phyloP scores from a whole-genome alignment of 2,113 vertebrate species.

The Corydoras sp. region DNA sequence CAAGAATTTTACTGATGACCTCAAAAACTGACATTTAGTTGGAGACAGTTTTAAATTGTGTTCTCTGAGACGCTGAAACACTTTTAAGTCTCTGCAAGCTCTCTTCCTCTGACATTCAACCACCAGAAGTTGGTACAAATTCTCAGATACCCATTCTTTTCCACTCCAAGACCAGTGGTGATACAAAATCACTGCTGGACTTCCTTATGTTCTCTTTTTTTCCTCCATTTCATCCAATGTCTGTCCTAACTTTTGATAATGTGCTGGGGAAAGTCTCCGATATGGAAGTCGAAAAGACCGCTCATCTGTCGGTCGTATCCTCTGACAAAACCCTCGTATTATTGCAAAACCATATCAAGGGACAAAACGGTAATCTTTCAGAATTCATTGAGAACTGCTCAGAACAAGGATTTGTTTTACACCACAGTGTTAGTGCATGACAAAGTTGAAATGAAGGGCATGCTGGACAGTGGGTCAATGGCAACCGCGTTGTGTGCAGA shows the following conservation, averaged over 20 bases:
- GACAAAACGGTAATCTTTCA: too few species aligned
- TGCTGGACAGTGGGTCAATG: too few species aligned
- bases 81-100: too few species aligned
- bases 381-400: too few species aligned
- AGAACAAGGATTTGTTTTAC: too few species aligned
- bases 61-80: too few species aligned
- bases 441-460: too few species aligned
- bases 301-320: constrained; percentile 19
- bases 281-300: constrained; percentile 30
- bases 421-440: too few species aligned
- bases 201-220: constrained; percentile 34
- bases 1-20: constrained; percentile 18
- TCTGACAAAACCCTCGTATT: too few species aligned
- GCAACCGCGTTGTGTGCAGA: too few species aligned
- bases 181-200: constrained; percentile 25
- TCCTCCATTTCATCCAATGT: constrained; percentile 33
- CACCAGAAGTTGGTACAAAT: constrained; percentile 29
- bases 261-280: not conserved
- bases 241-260: constrained; percentile 30
- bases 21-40: constrained; percentile 23
- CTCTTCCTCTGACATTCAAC: constrained; percentile 5
- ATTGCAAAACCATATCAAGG: too few species aligned
- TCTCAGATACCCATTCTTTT: constrained; percentile 17
- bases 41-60: constrained; percentile 23
- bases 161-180: constrained; percentile 27